Evolutionary conservation across 2,888 invertebrate genomes (phyloP), one percentile per base, ranked within the genome.

Genomic region (Drosophila anceps): DNA sequence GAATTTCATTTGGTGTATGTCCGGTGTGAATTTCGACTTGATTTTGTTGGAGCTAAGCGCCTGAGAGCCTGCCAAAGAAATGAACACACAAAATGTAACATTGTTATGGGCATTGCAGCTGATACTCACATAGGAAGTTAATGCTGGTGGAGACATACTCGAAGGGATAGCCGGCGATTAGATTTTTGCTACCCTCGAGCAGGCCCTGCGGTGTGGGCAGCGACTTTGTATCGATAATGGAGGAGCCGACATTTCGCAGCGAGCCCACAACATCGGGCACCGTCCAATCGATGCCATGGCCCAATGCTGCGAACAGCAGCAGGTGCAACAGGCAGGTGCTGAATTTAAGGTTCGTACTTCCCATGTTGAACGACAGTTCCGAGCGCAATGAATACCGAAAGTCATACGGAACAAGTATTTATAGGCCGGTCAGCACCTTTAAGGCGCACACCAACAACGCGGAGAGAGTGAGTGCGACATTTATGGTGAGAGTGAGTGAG

Each of bases 111-210:
- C n/a, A 2, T 2, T n/a, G 10, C 24, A 24, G 24, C 9, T 50
- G 24, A 2, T 24, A 84, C 92, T 89, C 77, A 93, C 92, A 93
- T 39, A 93, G 72, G 9, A 80, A 62, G 75, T 91, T 92, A 4
- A 93, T 80, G 1, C 92, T 77, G 6, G 69, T 68, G 7, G 92
- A 91, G 2, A 88, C 90, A 69, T 90, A 81, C 50, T 92, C 92
- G 39, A 93, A 90, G 13, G 92, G 92, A 79, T 92, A 91, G 7
- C 92, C 92, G 37, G 88, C 92, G n/a, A 93, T 43, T 0, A 91
- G n/a, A 51, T 93, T 90, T 59, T 93, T 93, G 50, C 91, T 82
- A 2, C 80, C 61, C 18, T 92, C 90, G 31, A 92, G 87, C 4
- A 93, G 60, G 4, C 76, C 82, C 33, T 84, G 65, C 1, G 91